phyloP scores from a whole-genome alignment of 2,888 invertebrate species.

The Eudemis profundana region DNA sequence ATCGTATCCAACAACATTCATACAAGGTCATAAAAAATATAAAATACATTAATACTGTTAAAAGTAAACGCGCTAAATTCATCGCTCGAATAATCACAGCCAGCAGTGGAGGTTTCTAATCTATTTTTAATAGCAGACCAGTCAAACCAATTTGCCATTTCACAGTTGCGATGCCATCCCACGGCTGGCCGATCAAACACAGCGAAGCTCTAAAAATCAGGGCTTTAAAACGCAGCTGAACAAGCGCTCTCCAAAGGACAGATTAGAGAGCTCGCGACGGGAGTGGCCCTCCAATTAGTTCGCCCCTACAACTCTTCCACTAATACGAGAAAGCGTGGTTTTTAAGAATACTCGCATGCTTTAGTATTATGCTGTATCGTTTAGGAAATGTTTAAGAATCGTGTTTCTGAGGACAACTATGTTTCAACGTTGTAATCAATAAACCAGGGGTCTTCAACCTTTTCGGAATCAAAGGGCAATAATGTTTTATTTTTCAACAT shows the following conservation, averaged over 20 bases:
- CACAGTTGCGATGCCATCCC: conserved; percentile 6
- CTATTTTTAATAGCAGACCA: conserved; percentile 12
- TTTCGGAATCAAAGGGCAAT: too few relatives aligned
- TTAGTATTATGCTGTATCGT: not conserved
- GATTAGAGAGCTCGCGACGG: conserved; percentile 18
- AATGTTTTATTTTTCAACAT: too few relatives aligned
- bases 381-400: not conserved
- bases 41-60: too few relatives aligned
- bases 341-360: conserved; percentile 13
- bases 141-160: conserved; percentile 24
- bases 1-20: too few relatives aligned
- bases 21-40: not conserved
- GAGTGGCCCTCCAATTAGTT: conserved; percentile 25
- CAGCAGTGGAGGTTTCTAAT: not conserved
- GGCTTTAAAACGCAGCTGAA: not conserved
- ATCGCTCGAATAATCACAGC: not conserved
- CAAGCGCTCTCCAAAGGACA: conserved; percentile 28
- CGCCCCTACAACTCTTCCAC: conserved; percentile 23
- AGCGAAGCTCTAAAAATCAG: conserved; percentile 10
- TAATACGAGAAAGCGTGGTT: conserved; percentile 13
- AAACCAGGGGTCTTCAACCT: too few relatives aligned
- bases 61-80: not conserved
- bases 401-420: too few relatives aligned
- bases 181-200: conserved; percentile 24
- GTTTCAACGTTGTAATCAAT: too few relatives aligned